Conservation (phyloP, 1,140 invertebrate genomes). For the Hypsibius dujardini region DNA sequence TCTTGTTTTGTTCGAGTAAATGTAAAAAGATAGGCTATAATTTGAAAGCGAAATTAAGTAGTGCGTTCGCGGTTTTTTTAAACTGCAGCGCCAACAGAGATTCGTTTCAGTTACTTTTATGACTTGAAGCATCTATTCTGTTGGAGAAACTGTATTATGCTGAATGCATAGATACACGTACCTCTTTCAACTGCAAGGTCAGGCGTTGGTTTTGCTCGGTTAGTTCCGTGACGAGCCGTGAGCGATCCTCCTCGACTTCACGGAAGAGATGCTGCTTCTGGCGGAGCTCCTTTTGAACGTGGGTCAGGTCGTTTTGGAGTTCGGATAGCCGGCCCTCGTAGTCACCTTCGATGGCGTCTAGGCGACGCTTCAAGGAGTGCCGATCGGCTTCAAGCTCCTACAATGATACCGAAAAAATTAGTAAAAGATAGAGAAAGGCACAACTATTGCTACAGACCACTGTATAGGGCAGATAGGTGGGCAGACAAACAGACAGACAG, state of each 20-base stretch:
- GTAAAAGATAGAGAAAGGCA: too few relatives aligned
- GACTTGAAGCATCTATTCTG: too few relatives aligned
- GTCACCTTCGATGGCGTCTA: conserved; percentile 65
- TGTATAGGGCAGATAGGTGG: too few relatives aligned
- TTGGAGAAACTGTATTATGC: too few relatives aligned
- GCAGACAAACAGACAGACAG: too few relatives aligned
- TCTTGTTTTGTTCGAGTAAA: too few relatives aligned
- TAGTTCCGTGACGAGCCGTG: conserved; percentile 59
- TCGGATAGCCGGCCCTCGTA: conserved; percentile 69
- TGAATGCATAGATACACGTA: too few relatives aligned
- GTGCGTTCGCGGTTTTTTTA: conserved; percentile 22
- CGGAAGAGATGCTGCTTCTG: conserved; percentile 44
- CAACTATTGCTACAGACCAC: too few relatives aligned
- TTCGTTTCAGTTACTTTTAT: too few relatives aligned
- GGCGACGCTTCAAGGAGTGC: conserved; percentile 58
- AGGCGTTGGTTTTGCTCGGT: conserved; percentile 74
- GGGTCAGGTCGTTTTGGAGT: conserved; percentile 63
- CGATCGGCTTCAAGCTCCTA: conserved; percentile 84
- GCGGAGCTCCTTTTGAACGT: conserved; percentile 43
- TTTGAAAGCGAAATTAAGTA: too few relatives aligned
- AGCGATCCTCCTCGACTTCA: conserved; percentile 58
- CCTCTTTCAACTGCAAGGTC: conserved; percentile 65
- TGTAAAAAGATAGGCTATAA: too few relatives aligned
- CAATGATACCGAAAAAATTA: too few relatives aligned
- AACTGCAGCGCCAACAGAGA: conserved; percentile 20